Evolutionary conservation across 2,113 vertebrate genomes (phyloP).

Genomic region (Dasyurus viverrinus): DNA sequence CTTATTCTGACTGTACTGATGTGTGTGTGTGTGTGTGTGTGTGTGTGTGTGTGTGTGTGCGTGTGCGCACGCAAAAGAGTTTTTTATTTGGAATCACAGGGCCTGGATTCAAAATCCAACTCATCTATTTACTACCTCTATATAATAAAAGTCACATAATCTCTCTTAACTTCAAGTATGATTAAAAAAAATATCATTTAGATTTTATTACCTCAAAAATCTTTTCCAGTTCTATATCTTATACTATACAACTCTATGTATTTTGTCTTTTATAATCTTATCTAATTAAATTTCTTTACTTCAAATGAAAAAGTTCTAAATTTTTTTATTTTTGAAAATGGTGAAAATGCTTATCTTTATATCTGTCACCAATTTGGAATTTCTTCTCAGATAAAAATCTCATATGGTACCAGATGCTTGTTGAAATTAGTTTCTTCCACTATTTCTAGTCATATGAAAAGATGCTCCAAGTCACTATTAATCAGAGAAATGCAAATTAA

Average conservation of each 20-base stretch:
- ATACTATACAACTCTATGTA: not conserved
- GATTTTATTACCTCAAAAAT: not conserved
- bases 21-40: not conserved
- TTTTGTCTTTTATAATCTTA: not conserved
- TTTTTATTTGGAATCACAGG: conserved; percentile 13
- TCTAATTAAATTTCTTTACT: not conserved
- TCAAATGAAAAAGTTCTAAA: not conserved
- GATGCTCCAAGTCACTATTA: too few relatives aligned
- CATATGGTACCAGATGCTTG: not conserved
- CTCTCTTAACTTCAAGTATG: not conserved
- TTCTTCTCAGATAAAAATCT: not conserved
- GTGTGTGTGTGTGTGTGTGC: too few relatives aligned
- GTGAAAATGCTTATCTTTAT: not conserved
- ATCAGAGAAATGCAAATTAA: too few relatives aligned
- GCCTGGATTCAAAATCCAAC: not conserved
- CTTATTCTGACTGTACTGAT: not conserved
- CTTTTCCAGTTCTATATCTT: not conserved
- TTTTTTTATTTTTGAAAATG: not conserved
- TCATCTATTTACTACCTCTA: not conserved
- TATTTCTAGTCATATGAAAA: too few relatives aligned
- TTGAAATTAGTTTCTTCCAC: not conserved
- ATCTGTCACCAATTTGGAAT: not conserved
- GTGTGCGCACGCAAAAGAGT: not conserved
- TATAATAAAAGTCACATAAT: conserved; percentile 6
- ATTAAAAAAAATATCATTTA: not conserved